Conservation (phyloP, 2,888 invertebrate genomes). For the Rhyacophila evoluta region DNA sequence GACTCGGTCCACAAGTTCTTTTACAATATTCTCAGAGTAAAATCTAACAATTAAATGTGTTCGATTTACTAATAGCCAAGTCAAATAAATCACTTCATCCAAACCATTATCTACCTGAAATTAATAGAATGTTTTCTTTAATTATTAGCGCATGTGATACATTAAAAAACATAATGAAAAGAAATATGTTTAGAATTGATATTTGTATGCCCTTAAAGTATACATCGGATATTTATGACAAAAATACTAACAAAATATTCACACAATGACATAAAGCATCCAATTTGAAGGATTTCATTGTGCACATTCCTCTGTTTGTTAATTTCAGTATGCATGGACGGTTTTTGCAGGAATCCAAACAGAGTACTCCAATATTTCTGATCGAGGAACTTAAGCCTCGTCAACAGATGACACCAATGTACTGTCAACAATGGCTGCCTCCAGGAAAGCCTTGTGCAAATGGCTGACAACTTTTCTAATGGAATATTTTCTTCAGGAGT, state of each 20-base stretch:
- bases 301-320: constrained; percentile 66
- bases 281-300: constrained; percentile 74
- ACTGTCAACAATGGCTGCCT: constrained; percentile 77
- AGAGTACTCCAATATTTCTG: constrained; percentile 78
- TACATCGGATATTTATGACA: constrained; percentile 36
- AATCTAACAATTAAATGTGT: constrained; percentile 76
- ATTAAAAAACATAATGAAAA: too few species aligned
- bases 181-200: too few species aligned
- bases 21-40: constrained; percentile 75
- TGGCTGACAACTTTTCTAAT: constrained; percentile 68
- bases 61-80: constrained; percentile 82
- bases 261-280: constrained; percentile 79
- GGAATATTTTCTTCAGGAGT: constrained; percentile 69
- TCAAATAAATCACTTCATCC: constrained; percentile 78
- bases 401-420: constrained; percentile 84
- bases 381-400: constrained; percentile 78
- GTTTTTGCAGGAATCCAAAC: constrained; percentile 64
- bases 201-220: too few species aligned
- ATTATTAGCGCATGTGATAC: too few species aligned
- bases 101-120: constrained; percentile 76
- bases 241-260: constrained; percentile 78
- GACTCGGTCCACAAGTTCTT: constrained; percentile 59
- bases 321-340: constrained; percentile 62
- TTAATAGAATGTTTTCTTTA: too few species aligned
- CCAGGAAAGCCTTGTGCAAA: constrained; percentile 70